These are phyloP conservation scores for Xanthorhoe designata DNA, from an alignment of 2,888 invertebrate species.

Conservation along the genomic window DNA sequence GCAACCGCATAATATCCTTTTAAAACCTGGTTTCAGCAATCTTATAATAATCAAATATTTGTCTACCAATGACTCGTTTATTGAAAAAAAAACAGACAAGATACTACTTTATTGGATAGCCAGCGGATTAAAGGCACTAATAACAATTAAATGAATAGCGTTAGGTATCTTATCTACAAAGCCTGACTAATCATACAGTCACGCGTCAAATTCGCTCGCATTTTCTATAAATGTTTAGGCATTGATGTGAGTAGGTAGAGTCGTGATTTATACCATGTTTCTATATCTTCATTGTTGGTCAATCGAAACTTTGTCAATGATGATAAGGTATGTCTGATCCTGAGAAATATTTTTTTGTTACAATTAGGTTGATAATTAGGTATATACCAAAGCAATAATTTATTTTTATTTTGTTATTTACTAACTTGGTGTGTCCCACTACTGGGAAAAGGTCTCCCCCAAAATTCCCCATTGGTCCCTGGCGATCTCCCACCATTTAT, in stretches of 20 bases:
- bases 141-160: slow-evolving; percentile 23
- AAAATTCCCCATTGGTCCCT: no score
- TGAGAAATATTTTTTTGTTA: neutral
- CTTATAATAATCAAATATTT: slow-evolving; percentile 12
- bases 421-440: no score
- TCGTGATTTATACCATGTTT: slow-evolving; percentile 21
- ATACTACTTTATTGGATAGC: neutral
- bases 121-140: neutral
- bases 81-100: neutral
- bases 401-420: no score
- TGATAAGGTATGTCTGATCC: slow-evolving; percentile 18
- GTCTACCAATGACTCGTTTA: neutral
- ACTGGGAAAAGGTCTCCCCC: no score
- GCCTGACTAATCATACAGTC: slow-evolving; percentile 23
- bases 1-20: neutral
- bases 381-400: no score
- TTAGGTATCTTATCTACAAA: slow-evolving; percentile 30
- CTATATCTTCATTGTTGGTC: slow-evolving; percentile 17
- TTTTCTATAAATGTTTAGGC: neutral
- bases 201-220: slow-evolving; percentile 12
- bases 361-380: no score
- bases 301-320: slow-evolving; percentile 14
- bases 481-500: no score
- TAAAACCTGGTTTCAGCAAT: neutral
- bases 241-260: slow-evolving; percentile 1